phyloP scores from a whole-genome alignment of 2,113 vertebrate genomes.

The Manacus vitellinus region DNA sequence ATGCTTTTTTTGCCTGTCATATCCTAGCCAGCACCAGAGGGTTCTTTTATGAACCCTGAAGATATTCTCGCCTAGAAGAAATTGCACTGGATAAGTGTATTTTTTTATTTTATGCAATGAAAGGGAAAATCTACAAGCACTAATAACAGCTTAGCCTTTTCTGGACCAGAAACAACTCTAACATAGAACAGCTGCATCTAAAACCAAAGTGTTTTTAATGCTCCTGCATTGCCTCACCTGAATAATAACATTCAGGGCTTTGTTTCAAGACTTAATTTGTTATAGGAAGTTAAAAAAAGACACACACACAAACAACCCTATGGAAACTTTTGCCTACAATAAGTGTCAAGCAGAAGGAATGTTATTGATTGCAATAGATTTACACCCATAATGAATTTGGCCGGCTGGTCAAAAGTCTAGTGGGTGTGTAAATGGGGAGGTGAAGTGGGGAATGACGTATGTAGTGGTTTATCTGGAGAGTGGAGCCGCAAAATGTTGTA shows the following conservation, averaged over 20 bases:
- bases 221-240: conserved; percentile 44
- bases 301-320: not conserved
- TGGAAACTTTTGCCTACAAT: conserved; percentile 53
- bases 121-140: not conserved
- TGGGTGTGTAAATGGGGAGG: conserved; percentile 51
- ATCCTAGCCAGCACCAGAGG: not conserved
- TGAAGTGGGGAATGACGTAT: conserved; percentile 35
- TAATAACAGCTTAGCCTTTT: conserved; percentile 19
- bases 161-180: conserved; percentile 45
- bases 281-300: conserved; percentile 43
- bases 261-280: conserved; percentile 24
- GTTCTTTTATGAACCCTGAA: not conserved
- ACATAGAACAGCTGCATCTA: conserved; percentile 40
- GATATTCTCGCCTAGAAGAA: not conserved
- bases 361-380: conserved; percentile 66
- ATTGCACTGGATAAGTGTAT: not conserved
- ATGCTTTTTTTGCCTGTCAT: not conserved
- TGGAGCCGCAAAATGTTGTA: conserved; percentile 37
- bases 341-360: conserved; percentile 61
- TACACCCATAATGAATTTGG: conserved; percentile 67
- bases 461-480: conserved; percentile 41
- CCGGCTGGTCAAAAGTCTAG: conserved; percentile 25
- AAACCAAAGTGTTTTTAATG: conserved; percentile 22
- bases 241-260: conserved; percentile 37
- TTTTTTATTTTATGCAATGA: not conserved